phyloP scores from a whole-genome alignment of 1,140 invertebrate genomes.

The Trachymyrmex cornetzi region DNA sequence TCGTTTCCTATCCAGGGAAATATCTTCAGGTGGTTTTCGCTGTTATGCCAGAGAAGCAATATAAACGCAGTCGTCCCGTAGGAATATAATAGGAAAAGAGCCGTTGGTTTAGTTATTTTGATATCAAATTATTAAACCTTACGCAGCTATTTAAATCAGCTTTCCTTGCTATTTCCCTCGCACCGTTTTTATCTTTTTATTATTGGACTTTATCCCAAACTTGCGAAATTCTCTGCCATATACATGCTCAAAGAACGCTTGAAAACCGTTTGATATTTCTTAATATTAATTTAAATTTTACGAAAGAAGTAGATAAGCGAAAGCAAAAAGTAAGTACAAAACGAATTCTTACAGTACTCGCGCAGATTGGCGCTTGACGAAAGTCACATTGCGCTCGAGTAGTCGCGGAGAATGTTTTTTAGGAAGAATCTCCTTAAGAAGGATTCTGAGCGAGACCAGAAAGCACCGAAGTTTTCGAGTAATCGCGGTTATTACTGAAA shows the following conservation, averaged over 20 bases:
- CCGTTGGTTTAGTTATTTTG: constrained; percentile 34
- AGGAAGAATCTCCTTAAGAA: constrained; percentile 54
- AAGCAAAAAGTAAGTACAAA: not conserved
- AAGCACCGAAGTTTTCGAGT: constrained; percentile 56
- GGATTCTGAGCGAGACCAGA: constrained; percentile 41
- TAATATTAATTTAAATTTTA: constrained; percentile 23
- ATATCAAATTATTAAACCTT: constrained; percentile 40
- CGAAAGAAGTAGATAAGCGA: not conserved
- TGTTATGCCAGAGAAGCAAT: constrained; percentile 46
- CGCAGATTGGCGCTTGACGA: constrained; percentile 44
- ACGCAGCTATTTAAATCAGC: constrained; percentile 22
- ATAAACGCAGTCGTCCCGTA: constrained; percentile 36
- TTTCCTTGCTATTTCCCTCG: not conserved
- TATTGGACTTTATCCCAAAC: not conserved
- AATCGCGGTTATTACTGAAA: constrained; percentile 68
- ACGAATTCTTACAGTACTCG: not conserved
- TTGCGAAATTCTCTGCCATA: not conserved
- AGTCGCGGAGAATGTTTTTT: constrained; percentile 55
- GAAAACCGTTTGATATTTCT: not conserved
- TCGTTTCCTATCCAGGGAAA: constrained; percentile 38
- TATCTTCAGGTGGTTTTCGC: constrained; percentile 48
- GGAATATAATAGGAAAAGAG: constrained; percentile 30
- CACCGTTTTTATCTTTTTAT: not conserved
- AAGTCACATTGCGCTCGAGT: constrained; percentile 50
- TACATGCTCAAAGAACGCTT: not conserved